Evolutionary conservation across 1,140 invertebrate genomes (phyloP), one percentile per base, ranked within the genome.

Genomic region (Neuroterus valhalla): DNA sequence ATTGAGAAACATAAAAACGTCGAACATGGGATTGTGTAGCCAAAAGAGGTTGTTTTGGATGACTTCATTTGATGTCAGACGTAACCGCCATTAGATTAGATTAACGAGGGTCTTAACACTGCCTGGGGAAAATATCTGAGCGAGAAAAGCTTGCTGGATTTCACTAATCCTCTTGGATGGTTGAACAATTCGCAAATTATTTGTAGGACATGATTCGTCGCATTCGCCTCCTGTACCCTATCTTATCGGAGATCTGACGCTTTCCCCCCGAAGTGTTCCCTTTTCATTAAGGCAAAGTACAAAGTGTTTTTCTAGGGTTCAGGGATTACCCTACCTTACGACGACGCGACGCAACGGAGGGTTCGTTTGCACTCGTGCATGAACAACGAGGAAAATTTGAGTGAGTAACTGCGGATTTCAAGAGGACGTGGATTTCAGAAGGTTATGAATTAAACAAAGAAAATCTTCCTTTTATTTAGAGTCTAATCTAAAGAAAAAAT

Each of bases 201-300:
- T 62, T 62, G 55, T 62, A 26, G 26, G 14, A 62, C 55, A 62
- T 38, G 55, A 62, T 17, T 48, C 46, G 17, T 15, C 46, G 46
- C 46, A 48, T 62, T 62, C 50, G 26, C n/a, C 21, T 15, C 15
- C 4, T 48, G 14, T 15, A n/a, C 23, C 26, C 12, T 31, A 62
- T 62, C 55, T 62, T 62, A 62, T 62, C 55, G n/a, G n/a, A 62
- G 55, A 62, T 62, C 55, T 62, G 55, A 38, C 26, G 55, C 55
- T 62, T 15, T 62, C 52, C 23, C 17, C 52, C 55, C 21, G 14
- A 62, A 38, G 21, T 62, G 55, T 62, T 62, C 55, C 55, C 55
- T 62, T 62, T 62, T 62, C 55, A 62, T 62, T 62, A 62, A 62
- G 55, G 55, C 26, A 26, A 15, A 62, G 55, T 62, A 62, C 55